phyloP scores from a whole-genome alignment of 2,888 invertebrate species.

The Aphidoletes aphidimyza region DNA sequence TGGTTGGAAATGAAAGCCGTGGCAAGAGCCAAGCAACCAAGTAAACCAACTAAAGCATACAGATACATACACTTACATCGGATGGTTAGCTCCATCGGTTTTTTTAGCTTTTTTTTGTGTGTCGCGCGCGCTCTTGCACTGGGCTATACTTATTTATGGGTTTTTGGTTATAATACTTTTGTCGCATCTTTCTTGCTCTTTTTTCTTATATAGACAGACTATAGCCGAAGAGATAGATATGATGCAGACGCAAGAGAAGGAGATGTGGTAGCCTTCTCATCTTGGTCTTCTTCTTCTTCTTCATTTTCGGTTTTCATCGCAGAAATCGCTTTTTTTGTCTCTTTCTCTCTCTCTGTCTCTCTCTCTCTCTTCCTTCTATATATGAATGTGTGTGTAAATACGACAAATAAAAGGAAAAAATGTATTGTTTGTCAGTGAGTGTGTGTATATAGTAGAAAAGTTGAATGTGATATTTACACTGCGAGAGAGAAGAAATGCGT shows the following conservation, averaged over 20 bases:
- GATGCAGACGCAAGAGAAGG: neutral
- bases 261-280: conserved; percentile 12
- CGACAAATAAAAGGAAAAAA: neutral
- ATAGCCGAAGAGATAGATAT: neutral
- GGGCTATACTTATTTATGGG: conserved; percentile 25
- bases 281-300: too few species aligned
- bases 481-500: conserved; percentile 26
- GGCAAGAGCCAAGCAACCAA: too few species aligned
- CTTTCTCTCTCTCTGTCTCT: too few species aligned
- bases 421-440: too few species aligned
- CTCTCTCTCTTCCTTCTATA: too few species aligned
- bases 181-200: conserved; percentile 43
- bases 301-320: too few species aligned
- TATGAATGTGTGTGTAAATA: neutral
- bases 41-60: too few species aligned
- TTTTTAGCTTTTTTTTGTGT: too few species aligned
- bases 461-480: conserved; percentile 32
- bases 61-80: neutral
- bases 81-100: neutral
- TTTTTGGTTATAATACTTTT: conserved; percentile 25
- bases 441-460: conserved; percentile 15
- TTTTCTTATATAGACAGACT: neutral
- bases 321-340: too few species aligned
- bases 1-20: too few species aligned
- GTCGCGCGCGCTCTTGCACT: neutral